Percentiles rank a stretch among this genome's conserved stretches.
These are phyloP conservation scores for Pluvialis apricaria DNA, from an alignment of 2,113 vertebrate genomes.

Conservation along the genomic window DNA sequence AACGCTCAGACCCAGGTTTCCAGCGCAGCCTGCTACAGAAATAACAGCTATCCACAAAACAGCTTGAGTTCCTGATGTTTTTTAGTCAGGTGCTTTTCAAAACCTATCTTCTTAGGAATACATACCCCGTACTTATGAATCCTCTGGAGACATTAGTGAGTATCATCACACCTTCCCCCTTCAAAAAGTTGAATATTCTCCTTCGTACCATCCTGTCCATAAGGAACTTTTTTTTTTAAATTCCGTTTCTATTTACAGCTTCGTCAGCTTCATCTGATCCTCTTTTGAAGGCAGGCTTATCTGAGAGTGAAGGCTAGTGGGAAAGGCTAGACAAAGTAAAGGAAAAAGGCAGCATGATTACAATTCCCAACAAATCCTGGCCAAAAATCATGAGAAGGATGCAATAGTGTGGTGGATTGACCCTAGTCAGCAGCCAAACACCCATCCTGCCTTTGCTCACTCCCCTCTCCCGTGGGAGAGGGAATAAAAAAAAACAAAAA, in stretches of 20 bases:
- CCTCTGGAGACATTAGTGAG: background rate
- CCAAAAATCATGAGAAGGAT: background rate
- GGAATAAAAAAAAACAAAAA: background rate
- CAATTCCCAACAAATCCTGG: background rate
- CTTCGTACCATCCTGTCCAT: background rate
- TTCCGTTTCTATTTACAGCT: background rate
- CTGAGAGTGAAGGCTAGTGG: background rate
- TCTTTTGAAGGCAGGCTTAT: background rate
- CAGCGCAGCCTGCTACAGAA: background rate
- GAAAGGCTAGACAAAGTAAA: background rate
- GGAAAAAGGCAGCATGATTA: background rate
- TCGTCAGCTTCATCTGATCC: background rate
- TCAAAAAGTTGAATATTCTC: background rate
- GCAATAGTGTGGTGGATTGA: background rate
- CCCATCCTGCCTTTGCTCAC: background rate
- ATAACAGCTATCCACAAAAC: background rate
- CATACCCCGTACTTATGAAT: background rate
- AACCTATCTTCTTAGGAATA: background rate
- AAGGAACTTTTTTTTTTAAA: background rate
- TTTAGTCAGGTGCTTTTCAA: background rate
- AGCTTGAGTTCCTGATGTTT: background rate
- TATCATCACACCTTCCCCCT: background rate
- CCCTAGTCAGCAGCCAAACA: background rate
- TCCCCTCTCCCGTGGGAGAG: background rate
- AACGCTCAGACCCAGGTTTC: background rate